phyloP scores from a whole-genome alignment of 2,113 vertebrate species.

The Pelobates fuscus region DNA sequence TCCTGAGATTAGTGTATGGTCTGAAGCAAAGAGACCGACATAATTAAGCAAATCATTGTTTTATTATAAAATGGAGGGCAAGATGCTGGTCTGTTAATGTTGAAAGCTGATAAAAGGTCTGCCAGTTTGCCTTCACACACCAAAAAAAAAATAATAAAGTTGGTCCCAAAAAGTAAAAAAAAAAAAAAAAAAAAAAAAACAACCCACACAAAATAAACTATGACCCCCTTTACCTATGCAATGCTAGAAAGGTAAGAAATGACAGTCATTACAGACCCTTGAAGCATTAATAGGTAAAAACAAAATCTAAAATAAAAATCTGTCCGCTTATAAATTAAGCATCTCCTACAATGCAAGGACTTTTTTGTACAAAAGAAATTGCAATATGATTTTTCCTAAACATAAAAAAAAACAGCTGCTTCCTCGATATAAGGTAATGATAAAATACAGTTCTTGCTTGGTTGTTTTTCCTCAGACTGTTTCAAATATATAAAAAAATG shows the following conservation, averaged over 20 bases:
- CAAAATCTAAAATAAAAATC: slow-evolving; percentile 65
- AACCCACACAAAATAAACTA: slow-evolving; percentile 72
- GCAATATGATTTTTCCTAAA: slow-evolving; percentile 88
- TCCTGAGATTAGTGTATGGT: slow-evolving; percentile 75
- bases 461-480: slow-evolving; percentile 63
- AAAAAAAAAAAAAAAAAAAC: slow-evolving; percentile 77
- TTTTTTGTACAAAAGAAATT: slow-evolving; percentile 86
- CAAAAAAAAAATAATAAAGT: slow-evolving; percentile 66
- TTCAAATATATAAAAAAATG: slow-evolving; percentile 74
- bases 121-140: slow-evolving; percentile 68
- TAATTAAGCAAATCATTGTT: slow-evolving; percentile 59
- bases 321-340: slow-evolving; percentile 86
- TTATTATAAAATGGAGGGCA: slow-evolving; percentile 69
- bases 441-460: slow-evolving; percentile 75
- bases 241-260: slow-evolving; percentile 59
- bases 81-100: slow-evolving; percentile 73
- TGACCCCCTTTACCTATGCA: slow-evolving; percentile 79
- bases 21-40: slow-evolving; percentile 67
- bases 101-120: slow-evolving; percentile 72
- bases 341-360: slow-evolving; percentile 85
- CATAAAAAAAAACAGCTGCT: slow-evolving; percentile 83
- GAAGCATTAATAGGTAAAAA: neutral
- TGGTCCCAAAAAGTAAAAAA: slow-evolving; percentile 80
- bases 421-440: slow-evolving; percentile 81
- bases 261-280: neutral